A percentile compares a stretch with the other conserved stretches of the same genome.
Evolutionary conservation across 2,888 invertebrate genomes (phyloP).

Genomic region (Brachyptera risi): DNA sequence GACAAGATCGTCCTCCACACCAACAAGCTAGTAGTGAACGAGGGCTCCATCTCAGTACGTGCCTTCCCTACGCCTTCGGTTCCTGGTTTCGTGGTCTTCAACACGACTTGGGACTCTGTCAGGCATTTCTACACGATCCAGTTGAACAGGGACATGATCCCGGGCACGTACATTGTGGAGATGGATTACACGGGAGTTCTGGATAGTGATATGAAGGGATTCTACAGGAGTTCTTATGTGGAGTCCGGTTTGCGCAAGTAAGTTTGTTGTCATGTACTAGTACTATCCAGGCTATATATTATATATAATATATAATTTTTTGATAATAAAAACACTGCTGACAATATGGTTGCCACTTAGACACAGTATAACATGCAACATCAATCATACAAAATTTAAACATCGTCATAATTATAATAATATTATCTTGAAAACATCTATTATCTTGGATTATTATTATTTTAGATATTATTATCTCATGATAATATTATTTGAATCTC

Average conservation of each 20-base stretch:
- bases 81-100: not conserved
- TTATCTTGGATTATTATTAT: too few species aligned
- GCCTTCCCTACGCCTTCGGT: not conserved
- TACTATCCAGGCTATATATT: too few species aligned
- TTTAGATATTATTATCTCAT: too few species aligned
- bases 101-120: conserved; percentile 39
- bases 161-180: conserved; percentile 47
- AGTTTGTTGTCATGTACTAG: too few species aligned
- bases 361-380: too few species aligned
- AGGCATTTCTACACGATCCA: conserved; percentile 52
- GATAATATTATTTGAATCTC: too few species aligned
- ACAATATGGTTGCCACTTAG: too few species aligned
- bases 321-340: too few species aligned
- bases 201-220: conserved; percentile 57
- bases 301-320: too few species aligned
- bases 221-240: conserved; percentile 46
- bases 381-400: too few species aligned
- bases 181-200: conserved; percentile 56
- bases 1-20: conserved; percentile 17
- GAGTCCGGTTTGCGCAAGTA: conserved; percentile 36
- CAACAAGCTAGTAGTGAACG: not conserved
- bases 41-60: not conserved
- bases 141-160: conserved; percentile 42
- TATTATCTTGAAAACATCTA: too few species aligned
- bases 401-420: too few species aligned